These are phyloP conservation scores for Cyanistes caeruleus DNA, from an alignment of 2,113 vertebrate genomes.

Conservation along the genomic window DNA sequence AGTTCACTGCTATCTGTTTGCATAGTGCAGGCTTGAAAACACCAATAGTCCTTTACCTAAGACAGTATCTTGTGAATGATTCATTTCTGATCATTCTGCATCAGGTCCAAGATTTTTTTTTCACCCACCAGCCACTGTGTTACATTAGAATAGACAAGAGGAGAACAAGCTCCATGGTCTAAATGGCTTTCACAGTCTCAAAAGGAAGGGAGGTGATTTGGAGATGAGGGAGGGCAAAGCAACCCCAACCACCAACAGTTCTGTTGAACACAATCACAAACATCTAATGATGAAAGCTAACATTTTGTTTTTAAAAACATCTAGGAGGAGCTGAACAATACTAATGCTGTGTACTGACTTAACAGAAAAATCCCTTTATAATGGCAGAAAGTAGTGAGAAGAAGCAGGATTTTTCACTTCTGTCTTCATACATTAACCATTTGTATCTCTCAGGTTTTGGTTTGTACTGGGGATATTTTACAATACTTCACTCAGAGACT, in stretches of 20 bases:
- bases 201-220: not conserved
- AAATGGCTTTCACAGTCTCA: not conserved
- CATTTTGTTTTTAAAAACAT: not conserved
- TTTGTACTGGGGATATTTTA: not conserved
- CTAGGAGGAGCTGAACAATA: not conserved
- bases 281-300: not conserved
- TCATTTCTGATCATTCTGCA: not conserved
- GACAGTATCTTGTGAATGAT: accelerated
- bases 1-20: not conserved
- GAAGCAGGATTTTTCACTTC: not conserved
- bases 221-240: not conserved
- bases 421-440: not conserved
- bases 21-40: not conserved
- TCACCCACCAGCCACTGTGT: not conserved
- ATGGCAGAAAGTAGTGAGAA: not conserved
- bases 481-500: not conserved
- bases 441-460: not conserved
- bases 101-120: not conserved
- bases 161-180: not conserved
- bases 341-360: not conserved
- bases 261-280: not conserved
- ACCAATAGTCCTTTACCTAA: not conserved
- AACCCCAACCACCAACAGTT: not conserved
- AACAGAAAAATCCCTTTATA: not conserved
- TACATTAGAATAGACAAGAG: not conserved